Percentiles rank a stretch among this genome's conserved stretches.
Conservation (phyloP, 2,113 vertebrate species). For the human region DNA sequence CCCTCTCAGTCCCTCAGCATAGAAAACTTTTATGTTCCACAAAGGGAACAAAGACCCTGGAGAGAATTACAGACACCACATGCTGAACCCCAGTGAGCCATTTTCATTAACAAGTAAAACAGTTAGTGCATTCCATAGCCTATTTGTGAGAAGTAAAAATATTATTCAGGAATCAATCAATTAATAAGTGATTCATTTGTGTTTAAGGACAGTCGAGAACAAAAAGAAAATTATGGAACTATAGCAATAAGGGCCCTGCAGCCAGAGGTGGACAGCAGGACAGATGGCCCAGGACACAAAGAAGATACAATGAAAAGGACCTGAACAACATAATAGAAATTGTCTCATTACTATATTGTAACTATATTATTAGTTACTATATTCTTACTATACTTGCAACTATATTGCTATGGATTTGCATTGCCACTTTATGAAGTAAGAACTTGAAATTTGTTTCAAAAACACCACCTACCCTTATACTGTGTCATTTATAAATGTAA, state of each 20-base stretch:
- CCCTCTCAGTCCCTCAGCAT: background rate
- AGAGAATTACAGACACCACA: background rate
- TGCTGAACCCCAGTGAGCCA: background rate
- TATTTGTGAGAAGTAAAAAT: background rate
- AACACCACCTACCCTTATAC: background rate
- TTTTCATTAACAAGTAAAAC: background rate
- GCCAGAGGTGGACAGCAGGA: background rate
- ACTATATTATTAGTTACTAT: background rate
- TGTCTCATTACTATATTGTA: background rate
- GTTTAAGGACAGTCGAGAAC: background rate
- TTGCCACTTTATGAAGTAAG: background rate
- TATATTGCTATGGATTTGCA: background rate
- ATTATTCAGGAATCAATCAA: background rate
- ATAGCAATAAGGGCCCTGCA: background rate
- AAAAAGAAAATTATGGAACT: background rate
- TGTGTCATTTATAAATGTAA: background rate
- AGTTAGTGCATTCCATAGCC: background rate
- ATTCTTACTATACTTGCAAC: no score
- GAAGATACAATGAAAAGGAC: background rate
- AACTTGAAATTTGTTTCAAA: slow-evolving; percentile 13
- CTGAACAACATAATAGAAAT: background rate
- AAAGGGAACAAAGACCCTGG: slow-evolving; percentile 19
- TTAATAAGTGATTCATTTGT: background rate
- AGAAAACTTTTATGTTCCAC: slow-evolving; percentile 44
- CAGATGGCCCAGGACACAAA: background rate